Evolutionary conservation across 2,797 vertebrate genomes (phyloP), one percentile per base, ranked within the genome.

Genomic region (Otus scops): DNA sequence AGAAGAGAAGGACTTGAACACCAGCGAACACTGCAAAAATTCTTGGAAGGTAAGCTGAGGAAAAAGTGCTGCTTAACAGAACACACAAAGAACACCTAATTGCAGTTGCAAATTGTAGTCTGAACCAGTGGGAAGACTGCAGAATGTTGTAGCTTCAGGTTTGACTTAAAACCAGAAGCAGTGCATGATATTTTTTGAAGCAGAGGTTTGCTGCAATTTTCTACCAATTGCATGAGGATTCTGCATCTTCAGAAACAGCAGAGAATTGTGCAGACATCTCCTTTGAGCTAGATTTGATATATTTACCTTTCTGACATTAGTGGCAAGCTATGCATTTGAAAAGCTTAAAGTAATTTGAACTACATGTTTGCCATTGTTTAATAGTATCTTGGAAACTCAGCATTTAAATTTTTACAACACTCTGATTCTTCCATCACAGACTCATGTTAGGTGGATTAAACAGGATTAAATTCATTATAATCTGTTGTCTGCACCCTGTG

Each of bases 41-140:
- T 78, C 71, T 84, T 95, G 90, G 95, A 95, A 97, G 97, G 98
- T 98, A 96, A 96, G 95, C 34, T 32, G 32, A 65, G 48, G 18
- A 39, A 19, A 6, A 69, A 45, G 28, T 50, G 43, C 48, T 57
- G n/a, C 51, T 61, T 38, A 59, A 48, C 10, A 16, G 47, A 61
- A 53, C 26, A 15, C 11, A 36, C 15, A 51, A 50, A 56, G 50
- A 83, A n/a, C 8, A 11, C 20, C 27, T 34, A 68, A 85, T 1
- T 86, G 39, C 34, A 63, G 61, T 5, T 97, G 61, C 22, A 48
- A 78, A 41, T 19, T 88, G n/a, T 69, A 65, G 63, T 23, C n/a
- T 71, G 43, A 85, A 47, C 12, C 27, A 69, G 50, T 16, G 63
- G 53, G 28, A 65, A 70, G 47, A 47, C 0, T 6, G 38, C n/a